phyloP scores from a whole-genome alignment of 2,113 vertebrate genomes.

The Corythoichthys haematopterus region DNA sequence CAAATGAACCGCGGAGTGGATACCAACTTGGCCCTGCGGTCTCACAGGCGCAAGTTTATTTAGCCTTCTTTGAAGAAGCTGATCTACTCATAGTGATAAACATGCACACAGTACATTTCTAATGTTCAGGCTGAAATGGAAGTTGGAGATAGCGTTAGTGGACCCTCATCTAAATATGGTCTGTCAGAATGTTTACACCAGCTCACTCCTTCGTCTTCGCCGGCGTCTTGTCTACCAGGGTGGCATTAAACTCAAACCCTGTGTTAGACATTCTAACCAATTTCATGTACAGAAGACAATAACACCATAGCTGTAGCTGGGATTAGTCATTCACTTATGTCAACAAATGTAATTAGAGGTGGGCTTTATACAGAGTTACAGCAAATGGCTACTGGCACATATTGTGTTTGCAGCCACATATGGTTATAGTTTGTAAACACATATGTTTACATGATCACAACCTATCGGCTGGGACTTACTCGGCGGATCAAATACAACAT shows the following conservation, averaged over 20 bases:
- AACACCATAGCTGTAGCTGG: conserved; percentile 36
- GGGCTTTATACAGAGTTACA: conserved; percentile 46
- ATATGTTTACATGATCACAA: conserved; percentile 57
- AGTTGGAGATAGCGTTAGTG: conserved; percentile 21
- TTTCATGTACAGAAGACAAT: conserved; percentile 55
- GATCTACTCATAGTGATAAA: conserved; percentile 39
- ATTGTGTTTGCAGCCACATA: conserved; percentile 51
- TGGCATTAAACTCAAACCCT: conserved; percentile 52
- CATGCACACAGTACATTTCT: conserved; percentile 11
- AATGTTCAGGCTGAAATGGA: conserved; percentile 16
- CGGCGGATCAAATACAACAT: conserved; percentile 29
- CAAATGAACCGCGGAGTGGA: conserved; percentile 47
- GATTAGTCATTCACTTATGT: conserved; percentile 61
- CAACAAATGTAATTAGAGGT: conserved; percentile 56
- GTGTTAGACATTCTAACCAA: conserved; percentile 41
- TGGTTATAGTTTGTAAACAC: conserved; percentile 54
- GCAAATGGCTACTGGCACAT: conserved; percentile 49
- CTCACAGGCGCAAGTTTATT: conserved; percentile 40
- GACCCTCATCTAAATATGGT: conserved; percentile 27
- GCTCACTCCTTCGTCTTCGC: conserved; percentile 20
- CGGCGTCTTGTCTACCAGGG: conserved; percentile 43
- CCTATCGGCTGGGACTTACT: conserved; percentile 36
- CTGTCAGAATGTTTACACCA: conserved; percentile 56
- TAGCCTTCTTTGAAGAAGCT: conserved; percentile 40
- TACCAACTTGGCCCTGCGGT: conserved; percentile 12